Conservation (phyloP, 2,888 invertebrate species). For the Mythimna loreyi region DNA sequence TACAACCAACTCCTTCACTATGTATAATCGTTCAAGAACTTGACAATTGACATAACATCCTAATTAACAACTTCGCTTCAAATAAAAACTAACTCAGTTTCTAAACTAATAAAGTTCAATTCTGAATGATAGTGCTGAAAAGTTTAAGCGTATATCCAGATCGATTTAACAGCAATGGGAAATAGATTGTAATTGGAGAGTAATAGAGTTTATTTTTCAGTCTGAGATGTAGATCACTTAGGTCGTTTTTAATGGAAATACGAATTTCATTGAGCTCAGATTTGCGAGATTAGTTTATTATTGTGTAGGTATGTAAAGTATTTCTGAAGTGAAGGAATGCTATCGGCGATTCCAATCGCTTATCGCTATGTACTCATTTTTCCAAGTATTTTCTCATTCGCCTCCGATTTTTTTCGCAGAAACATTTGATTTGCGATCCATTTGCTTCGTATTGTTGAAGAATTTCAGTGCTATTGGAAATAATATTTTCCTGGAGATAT, state of each 20-base stretch:
- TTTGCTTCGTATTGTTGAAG: constrained; percentile 9
- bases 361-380: constrained; percentile 32
- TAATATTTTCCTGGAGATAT: neutral
- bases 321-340: constrained; percentile 31
- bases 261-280: constrained; percentile 19
- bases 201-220: constrained; percentile 9
- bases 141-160: neutral
- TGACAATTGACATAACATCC: neutral
- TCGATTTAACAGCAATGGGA: neutral
- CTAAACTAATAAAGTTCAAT: neutral
- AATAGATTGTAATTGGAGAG: neutral
- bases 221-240: constrained; percentile 2
- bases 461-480: neutral
- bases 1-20: constrained; percentile 14
- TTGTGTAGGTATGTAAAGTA: constrained; percentile 23
- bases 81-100: constrained; percentile 2
- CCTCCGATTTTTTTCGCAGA: neutral
- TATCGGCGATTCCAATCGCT: constrained; percentile 57
- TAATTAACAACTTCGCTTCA: neutral
- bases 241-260: constrained; percentile 10
- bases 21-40: constrained; percentile 34
- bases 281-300: constrained; percentile 49
- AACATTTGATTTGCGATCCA: constrained; percentile 5
- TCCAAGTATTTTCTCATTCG: constrained; percentile 9
- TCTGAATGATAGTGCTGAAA: neutral